Conservation (phyloP, 2,113 vertebrate genomes). For the Epinephelus cyanopodus region DNA sequence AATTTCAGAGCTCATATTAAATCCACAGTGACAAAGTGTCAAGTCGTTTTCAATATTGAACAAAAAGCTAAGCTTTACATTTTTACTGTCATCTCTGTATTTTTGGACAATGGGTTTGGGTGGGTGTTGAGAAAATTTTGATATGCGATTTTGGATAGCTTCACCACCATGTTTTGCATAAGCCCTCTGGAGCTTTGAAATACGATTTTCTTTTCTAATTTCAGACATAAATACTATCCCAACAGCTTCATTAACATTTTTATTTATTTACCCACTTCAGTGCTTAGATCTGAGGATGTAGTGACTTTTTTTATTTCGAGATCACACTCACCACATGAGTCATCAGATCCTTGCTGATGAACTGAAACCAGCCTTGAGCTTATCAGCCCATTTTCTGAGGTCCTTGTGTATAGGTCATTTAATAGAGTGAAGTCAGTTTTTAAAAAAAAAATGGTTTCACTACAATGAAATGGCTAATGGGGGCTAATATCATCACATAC, state of each 20-base stretch:
- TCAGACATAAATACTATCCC: neutral
- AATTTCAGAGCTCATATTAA: neutral
- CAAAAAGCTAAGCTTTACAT: constrained; percentile 9
- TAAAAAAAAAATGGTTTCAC: too few species aligned
- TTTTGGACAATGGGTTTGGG: constrained; percentile 1
- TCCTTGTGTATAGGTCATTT: too few species aligned
- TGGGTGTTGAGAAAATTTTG: neutral
- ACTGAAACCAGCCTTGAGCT: neutral
- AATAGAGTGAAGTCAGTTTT: too few species aligned
- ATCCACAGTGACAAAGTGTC: neutral
- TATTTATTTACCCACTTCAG: neutral
- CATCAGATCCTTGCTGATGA: neutral
- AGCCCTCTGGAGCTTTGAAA: neutral
- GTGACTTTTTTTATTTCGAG: neutral
- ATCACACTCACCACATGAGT: neutral
- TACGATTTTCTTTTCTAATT: neutral
- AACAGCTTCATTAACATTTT: neutral
- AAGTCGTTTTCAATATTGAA: constrained; percentile 4
- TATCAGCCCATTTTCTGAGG: too few species aligned
- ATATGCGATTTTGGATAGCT: neutral
- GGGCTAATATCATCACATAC: too few species aligned
- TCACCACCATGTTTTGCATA: constrained; percentile 1
- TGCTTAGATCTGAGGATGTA: neutral
- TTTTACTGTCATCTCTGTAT: constrained; percentile 25
- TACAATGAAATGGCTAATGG: too few species aligned